These are phyloP conservation scores for Neolamprologus ventralis DNA, from an alignment of 2,113 vertebrate species.

Conservation along the genomic window DNA sequence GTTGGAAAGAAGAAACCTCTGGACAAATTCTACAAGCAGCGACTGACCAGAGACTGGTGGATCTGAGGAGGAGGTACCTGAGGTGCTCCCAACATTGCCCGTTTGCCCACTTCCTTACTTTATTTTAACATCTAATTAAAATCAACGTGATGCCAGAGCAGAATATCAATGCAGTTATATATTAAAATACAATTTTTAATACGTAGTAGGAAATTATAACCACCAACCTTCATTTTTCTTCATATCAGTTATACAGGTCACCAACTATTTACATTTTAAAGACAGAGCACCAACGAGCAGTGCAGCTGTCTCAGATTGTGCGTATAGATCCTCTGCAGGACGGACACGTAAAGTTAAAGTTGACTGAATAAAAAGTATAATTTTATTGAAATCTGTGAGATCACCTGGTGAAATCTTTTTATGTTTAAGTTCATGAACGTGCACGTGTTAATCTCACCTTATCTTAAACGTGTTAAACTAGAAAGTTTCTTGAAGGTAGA, in stretches of 20 bases:
- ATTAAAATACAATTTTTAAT: not conserved
- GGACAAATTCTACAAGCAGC: not conserved
- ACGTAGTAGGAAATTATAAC: fast-evolving
- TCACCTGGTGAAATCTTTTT: not conserved
- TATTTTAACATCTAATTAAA: not conserved
- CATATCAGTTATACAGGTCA: fast-evolving
- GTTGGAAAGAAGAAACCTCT: not conserved
- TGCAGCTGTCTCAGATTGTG: fast-evolving
- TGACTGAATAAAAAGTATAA: not conserved
- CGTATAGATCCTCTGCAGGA: not conserved
- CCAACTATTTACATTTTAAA: not conserved
- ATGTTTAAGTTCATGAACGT: not conserved
- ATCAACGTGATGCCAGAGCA: not conserved
- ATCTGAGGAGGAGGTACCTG: not conserved
- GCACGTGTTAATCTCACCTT: fast-evolving
- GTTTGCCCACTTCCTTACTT: not conserved
- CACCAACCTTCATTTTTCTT: not conserved
- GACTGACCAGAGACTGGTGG: not conserved
- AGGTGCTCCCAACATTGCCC: not conserved
- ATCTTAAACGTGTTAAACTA: not conserved
- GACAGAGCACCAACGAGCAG: not conserved
- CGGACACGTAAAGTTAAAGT: not conserved
- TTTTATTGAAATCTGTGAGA: not conserved
- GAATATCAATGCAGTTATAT: not conserved
- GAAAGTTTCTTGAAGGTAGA: not conserved